Evolutionary conservation across 2,113 vertebrate species (phyloP), one percentile per base, ranked within the genome.

Genomic region (Oreochromis spilurus): DNA sequence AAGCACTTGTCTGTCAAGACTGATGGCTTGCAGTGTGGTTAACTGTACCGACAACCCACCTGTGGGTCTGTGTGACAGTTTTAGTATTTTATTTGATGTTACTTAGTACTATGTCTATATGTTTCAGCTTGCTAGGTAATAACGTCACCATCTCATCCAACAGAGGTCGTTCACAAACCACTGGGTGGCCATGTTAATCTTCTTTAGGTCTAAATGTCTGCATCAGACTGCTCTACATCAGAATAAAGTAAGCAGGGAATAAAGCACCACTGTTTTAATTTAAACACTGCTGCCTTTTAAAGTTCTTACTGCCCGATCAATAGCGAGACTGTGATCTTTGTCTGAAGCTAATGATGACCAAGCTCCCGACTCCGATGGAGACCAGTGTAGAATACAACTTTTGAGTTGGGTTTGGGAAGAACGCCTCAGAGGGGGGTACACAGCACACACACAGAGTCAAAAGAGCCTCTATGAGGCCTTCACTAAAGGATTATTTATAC

Each of bases 401-500:
- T 77, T 77, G 43, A 55, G 77, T 7, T 14, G 21, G n/a, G 72
- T 84, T 88, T 34, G 26, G 58, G 79, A 79, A 60, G 55, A 65
- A 26, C 2, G 43, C 29, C 45, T 91, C 86, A 70, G 78, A 88
- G 62, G 16, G 81, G 26, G 55, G 79, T 54, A 9, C 82, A 77
- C 50, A 79, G 53, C 40, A 62, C 53, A 45, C 24, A 81, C 19
- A 89, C 21, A 87, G 50, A 91, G 83, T 88, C 86, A 92, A 93
- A 91, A 88, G 90, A 84, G 65, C 80, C 91, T 92, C 87, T 91
- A 92, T 91, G 84, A 85, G 70, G 40, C 84, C 78, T 62, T 67
- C 62, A 82, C 85, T 88, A 86, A 90, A 88, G 88, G 85, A 90
- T 93, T 88, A 89, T 89, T 92, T 93, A 55, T 88, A 90, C 88